Base-by-base conservation (phyloP, 2,888 invertebrate species). In the Caradrina clavipalpis region DNA sequence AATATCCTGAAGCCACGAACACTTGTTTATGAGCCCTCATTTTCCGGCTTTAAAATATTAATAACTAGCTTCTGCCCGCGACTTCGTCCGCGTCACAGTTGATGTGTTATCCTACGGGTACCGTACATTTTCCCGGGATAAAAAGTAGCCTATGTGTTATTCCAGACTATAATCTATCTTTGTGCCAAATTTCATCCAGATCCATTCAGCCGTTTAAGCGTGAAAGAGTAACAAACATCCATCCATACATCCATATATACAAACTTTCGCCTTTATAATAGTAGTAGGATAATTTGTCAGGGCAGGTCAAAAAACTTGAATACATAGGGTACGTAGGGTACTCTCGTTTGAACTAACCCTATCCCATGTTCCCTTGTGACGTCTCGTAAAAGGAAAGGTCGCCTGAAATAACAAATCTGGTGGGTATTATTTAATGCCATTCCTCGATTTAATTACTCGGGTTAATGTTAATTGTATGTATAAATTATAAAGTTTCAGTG, bases 251-350 rank as follows among this genome's bases (percentile, higher is more conserved):
- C n/a, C n/a, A n/a, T n/a, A n/a, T n/a, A n/a, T n/a, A n/a, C n/a
- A n/a, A n/a, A n/a, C n/a, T n/a, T n/a, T n/a, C n/a, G n/a, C n/a
- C n/a, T n/a, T n/a, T n/a, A n/a, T n/a, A n/a, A n/a, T n/a, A n/a
- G n/a, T n/a, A n/a, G n/a, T n/a, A n/a, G n/a, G n/a, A n/a, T 80
- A 80, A 68, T 66, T 69, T 56, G 70, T 79, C 65, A 75, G 73
- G 73, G 6, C 11, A 10, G 51, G 51, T 39, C 57, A 73, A 58
- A 54, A 61, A 61, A 22, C 51, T 42, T 51, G 17, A 39, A 10
- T 69, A n/a, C 10, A 26, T 15, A 10, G 75, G 47, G 53, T 49
- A 39, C 21, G 53, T 47, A 19, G 26, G 67, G 11, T 45, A 53
- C 26, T 75, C 15, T 45, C 47, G 47, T 58, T 54, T 69, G 21